These are phyloP conservation scores for Clinocottus analis DNA, from an alignment of 2,113 vertebrate species.

Conservation along the genomic window DNA sequence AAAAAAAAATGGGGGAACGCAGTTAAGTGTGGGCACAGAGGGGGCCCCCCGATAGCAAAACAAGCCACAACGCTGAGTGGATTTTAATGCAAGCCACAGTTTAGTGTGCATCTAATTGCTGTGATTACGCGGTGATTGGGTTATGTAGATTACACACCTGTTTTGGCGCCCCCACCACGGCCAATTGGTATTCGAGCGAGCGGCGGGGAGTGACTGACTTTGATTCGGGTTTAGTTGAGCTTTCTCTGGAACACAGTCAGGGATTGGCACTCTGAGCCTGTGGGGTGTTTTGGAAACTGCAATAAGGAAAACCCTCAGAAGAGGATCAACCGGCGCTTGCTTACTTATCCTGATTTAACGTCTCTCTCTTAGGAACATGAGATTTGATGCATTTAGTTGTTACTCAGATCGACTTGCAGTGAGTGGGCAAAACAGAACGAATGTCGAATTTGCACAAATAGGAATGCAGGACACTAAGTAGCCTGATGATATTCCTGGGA, in stretches of 20 bases:
- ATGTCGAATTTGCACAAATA: neutral
- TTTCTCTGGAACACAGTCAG: conserved; percentile 27
- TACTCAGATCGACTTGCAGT: neutral
- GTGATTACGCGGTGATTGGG: conserved; percentile 73
- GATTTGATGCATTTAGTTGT: conserved; percentile 24
- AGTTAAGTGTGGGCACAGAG: neutral
- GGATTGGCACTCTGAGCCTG: conserved; percentile 8
- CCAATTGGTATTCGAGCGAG: conserved; percentile 46
- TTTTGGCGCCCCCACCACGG: conserved; percentile 20
- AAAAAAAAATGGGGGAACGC: neutral
- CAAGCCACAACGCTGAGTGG: conserved; percentile 31
- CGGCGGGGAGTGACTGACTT: conserved; percentile 50
- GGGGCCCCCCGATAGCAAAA: conserved; percentile 22
- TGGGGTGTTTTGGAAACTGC: conserved; percentile 10
- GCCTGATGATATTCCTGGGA: conserved; percentile 35
- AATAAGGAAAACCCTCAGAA: conserved; percentile 23
- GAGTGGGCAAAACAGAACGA: conserved; percentile 16
- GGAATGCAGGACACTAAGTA: conserved; percentile 26
- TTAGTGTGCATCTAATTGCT: conserved; percentile 67
- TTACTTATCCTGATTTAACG: conserved; percentile 1
- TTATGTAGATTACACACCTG: conserved; percentile 74
- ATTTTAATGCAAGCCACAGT: conserved; percentile 53
- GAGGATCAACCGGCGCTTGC: neutral
- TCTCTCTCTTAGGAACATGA: neutral
- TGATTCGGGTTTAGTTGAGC: conserved; percentile 43